Evolutionary conservation across 2,113 vertebrate species (phyloP).

Genomic region (Paradisaea rubra): DNA sequence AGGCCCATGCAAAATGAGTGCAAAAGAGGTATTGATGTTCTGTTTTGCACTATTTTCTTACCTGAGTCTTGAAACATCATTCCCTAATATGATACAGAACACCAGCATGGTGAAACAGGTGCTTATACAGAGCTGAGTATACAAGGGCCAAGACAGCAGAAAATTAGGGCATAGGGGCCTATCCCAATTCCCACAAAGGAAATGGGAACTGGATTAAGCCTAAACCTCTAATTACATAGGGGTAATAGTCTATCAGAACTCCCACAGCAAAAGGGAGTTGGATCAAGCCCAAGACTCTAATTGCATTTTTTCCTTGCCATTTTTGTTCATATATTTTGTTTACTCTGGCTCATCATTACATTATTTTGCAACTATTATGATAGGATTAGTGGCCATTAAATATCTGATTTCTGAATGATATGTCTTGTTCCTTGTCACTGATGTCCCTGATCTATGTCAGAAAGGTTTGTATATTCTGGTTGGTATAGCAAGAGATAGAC

Average conservation of each 20-base stretch:
- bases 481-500: background rate
- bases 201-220: slow-evolving; percentile 32
- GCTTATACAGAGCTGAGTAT: background rate
- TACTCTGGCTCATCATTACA: background rate
- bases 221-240: slow-evolving; percentile 39
- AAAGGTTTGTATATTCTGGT: background rate
- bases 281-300: slow-evolving; percentile 35
- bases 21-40: background rate
- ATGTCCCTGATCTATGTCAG: background rate
- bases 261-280: slow-evolving; percentile 27
- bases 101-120: background rate
- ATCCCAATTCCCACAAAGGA: background rate
- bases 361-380: slow-evolving; percentile 41
- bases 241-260: slow-evolving; percentile 40
- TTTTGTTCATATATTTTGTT: slow-evolving; percentile 56
- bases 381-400: slow-evolving; percentile 33
- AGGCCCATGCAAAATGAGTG: background rate
- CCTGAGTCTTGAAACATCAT: background rate
- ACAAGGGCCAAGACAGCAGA: slow-evolving; percentile 1
- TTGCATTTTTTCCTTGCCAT: slow-evolving; percentile 34
- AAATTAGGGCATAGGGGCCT: slow-evolving; percentile 14
- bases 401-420: slow-evolving; percentile 16
- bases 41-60: background rate
- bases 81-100: background rate
- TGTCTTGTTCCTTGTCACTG: background rate